Evolutionary conservation across 2,113 vertebrate genomes (phyloP), one percentile per base, ranked within the genome.

Genomic region (Deroptyus accipitrinus): DNA sequence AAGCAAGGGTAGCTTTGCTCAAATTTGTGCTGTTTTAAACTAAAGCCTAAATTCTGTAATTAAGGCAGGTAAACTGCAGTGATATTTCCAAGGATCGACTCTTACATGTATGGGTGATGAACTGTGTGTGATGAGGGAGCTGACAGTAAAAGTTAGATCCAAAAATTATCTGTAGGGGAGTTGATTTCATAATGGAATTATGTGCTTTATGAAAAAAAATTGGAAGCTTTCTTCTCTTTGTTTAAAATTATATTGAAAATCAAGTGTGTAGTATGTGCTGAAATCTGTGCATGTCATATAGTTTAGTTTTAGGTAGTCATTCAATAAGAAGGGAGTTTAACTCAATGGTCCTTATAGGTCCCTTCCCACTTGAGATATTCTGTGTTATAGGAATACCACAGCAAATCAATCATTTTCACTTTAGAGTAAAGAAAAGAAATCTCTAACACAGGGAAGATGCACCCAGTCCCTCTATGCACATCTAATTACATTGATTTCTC

Each of bases 91-190:
- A 39, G 37, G 62, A 23, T 20, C 41, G 23, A 9, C 4, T 12
- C 2, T 30, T n/a, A 9, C 0, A 3, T 10, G 20, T 4, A 3
- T 1, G 0, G 6, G 8, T 54, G 20, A 11, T 46, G 62, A 68
- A 64, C 2, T 0, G 1, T 42, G 48, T 35, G 37, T 0, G 1
- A 59, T 14, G 54, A 51, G 39, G 48, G 46, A 68, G 44, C 7
- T 27, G 52, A 57, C 28, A 88, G 61, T 51, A 16, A 33, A 48
- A 51, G 27, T 52, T 39, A 37, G 30, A 69, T 27, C 37, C 19
- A 17, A 17, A 80, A 41, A 44, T 62, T 52, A 18, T 42, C 46
- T 28, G 18, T 9, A 13, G 16, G n/a, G 49, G 17, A 48, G 35
- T n/a, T 51, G 37, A 87, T 84, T 83, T 64, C 17, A 6, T 23